Evolutionary conservation across 2,888 invertebrate genomes (phyloP), one percentile per base, ranked within the genome.

Genomic region (Catocala sponsa): DNA sequence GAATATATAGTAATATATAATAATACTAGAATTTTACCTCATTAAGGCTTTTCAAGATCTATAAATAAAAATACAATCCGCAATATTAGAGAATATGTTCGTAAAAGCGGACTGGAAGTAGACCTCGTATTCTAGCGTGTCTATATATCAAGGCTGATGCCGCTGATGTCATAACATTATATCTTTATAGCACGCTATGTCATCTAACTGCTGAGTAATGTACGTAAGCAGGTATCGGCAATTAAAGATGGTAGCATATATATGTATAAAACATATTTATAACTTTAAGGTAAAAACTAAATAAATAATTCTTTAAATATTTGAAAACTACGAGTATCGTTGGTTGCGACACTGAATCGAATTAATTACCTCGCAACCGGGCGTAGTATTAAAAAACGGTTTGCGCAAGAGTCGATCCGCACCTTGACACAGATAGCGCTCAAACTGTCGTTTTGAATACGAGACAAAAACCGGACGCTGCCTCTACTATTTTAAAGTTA

Each of bases 371-470:
- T 91, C 90, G 93, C 91, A 92, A 92, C 90, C 88, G 89, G 89
- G 90, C 91, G 91, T 87, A 85, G 93, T 91, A 92, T 92, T 90
- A 92, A 92, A 93, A 92, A 92, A 91, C 89, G 81, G 85, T 90
- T 94, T 94, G 91, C 93, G 94, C 92, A 94, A 94, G 84, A 89
- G 90, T 78, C 92, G 92, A 94, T 94, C 91, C 89, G 89, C 83
- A 94, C 94, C 94, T 94, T 94, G 94, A 94, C 94, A 94, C 91
- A 91, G 90, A 91, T 94, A 89, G 83, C 81, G 85, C 87, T 86
- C 85, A 88, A 92, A 92, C 89, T 94, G 94, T 92, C 93, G 93
- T 93, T 93, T 91, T 94, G 92, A 93, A 93, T 93, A 93, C 91
- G 35, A 38, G 35, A 93, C 92, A 94, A 94, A 93, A 94, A 94